Evolutionary conservation across 1,140 invertebrate genomes (phyloP).

Genomic region (Homarus americanus): DNA sequence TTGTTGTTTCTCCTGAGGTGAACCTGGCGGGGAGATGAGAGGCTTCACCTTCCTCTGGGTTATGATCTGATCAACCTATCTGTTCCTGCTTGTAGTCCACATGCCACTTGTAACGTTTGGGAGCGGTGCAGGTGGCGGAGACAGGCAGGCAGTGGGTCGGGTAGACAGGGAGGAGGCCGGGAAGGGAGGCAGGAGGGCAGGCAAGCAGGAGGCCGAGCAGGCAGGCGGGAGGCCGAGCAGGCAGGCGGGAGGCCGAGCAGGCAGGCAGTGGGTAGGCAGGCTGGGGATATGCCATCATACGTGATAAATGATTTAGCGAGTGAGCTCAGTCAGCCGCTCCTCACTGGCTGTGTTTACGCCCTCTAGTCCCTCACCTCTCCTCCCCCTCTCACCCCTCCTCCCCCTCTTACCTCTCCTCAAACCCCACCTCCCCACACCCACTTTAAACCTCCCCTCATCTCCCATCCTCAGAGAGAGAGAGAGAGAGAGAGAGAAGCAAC

Average conservation of each 20-base stretch:
- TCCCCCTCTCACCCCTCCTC: neutral
- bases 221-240: neutral
- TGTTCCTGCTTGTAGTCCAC: too few species aligned
- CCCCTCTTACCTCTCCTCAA: neutral
- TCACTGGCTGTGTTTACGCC: neutral
- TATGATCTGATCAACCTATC: too few species aligned
- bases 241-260: neutral
- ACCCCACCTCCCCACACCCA: neutral
- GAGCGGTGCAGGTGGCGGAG: neutral
- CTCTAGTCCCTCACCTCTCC: neutral
- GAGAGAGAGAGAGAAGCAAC: too few species aligned
- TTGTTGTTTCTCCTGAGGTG: too few species aligned
- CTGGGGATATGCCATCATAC: neutral
- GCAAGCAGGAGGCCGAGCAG: neutral
- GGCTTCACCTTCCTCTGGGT: too few species aligned
- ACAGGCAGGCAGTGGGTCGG: neutral
- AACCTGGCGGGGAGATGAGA: too few species aligned
- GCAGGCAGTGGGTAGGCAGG: neutral
- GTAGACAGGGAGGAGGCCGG: neutral
- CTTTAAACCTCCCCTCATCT: too few species aligned
- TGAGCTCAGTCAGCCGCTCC: slow-evolving; percentile 25
- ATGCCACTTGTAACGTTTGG: too few species aligned
- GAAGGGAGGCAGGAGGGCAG: neutral
- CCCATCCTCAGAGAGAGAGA: too few species aligned
- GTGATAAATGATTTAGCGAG: slow-evolving; percentile 31